These are phyloP conservation scores for Pediacus dermestoides DNA, from an alignment of 2,888 invertebrate species.

Conservation along the genomic window DNA sequence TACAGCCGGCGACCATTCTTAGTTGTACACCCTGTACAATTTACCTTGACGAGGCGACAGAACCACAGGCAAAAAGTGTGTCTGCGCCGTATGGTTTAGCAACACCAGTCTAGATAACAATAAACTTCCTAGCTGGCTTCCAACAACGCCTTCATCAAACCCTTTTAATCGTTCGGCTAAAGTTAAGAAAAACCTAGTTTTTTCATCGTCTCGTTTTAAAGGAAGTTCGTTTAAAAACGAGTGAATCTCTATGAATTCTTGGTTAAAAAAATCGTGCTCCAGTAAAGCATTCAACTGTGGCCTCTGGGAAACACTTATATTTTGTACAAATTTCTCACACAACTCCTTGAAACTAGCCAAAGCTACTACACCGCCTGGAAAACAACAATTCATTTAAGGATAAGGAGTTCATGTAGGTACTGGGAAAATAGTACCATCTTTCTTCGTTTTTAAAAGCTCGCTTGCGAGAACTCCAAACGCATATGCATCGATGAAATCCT, in stretches of 20 bases:
- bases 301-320: constrained; percentile 60
- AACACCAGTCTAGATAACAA: constrained; percentile 82
- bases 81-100: constrained; percentile 75
- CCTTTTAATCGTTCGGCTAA: constrained; percentile 64
- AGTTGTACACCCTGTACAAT: no score
- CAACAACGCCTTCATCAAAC: constrained; percentile 79
- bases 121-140: constrained; percentile 72
- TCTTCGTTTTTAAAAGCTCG: constrained; percentile 64
- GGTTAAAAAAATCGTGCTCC: constrained; percentile 75
- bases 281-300: constrained; percentile 66
- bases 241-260: constrained; percentile 80
- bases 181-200: constrained; percentile 71
- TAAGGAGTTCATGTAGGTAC: no score
- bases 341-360: constrained; percentile 66
- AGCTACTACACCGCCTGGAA: constrained; percentile 64
- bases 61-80: constrained; percentile 66
- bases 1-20: no score
- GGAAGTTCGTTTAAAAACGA: constrained; percentile 80
- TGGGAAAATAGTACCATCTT: constrained; percentile 59
- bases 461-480: constrained; percentile 73
- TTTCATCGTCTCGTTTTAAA: constrained; percentile 72
- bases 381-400: no score
- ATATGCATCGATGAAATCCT: constrained; percentile 69
- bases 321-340: constrained; percentile 67
- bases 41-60: constrained; percentile 69